Percentiles rank a stretch among this genome's conserved stretches.
Evolutionary conservation across 2,888 invertebrate genomes (phyloP).

Genomic region (Osmoderma eremita): DNA sequence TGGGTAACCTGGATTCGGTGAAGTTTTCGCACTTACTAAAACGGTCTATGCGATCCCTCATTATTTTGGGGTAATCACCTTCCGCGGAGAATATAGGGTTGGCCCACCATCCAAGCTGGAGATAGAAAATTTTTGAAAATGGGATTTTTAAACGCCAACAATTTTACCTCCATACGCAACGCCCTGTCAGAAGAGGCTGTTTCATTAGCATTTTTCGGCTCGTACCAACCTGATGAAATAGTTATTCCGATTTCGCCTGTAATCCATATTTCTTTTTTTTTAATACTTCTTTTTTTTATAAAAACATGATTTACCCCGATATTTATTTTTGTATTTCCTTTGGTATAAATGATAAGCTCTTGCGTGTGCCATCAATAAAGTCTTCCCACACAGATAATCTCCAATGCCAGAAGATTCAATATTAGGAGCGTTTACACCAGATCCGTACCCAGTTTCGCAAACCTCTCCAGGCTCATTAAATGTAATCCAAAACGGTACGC

Average conservation of each 20-base stretch:
- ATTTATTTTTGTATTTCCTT: constrained; percentile 52
- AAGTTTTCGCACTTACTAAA: constrained; percentile 63
- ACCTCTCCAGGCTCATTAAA: constrained; percentile 65
- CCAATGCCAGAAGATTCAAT: constrained; percentile 66
- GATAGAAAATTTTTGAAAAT: constrained; percentile 40
- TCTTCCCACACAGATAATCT: constrained; percentile 72
- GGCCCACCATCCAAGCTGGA: constrained; percentile 64
- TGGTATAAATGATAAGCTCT: constrained; percentile 70
- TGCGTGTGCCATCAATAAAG: constrained; percentile 73
- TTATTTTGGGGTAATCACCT: constrained; percentile 67
- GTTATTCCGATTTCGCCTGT: constrained; percentile 72
- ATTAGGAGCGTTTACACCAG: constrained; percentile 64
- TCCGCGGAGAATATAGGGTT: constrained; percentile 64
- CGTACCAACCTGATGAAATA: constrained; percentile 67
- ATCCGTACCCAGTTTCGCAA: constrained; percentile 58
- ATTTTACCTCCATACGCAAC: constrained; percentile 66
- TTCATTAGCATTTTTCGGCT: constrained; percentile 66
- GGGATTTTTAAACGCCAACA: not conserved
- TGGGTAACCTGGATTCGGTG: constrained; percentile 63
- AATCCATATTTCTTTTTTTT: constrained; percentile 69
- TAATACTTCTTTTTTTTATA: constrained; percentile 60
- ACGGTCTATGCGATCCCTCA: constrained; percentile 62
- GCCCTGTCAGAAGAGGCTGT: constrained; percentile 67
- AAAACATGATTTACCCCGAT: not conserved
- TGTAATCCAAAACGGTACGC: constrained; percentile 67